Evolutionary conservation across 2,113 vertebrate genomes (phyloP).

Genomic region (Brachypteracias leptosomus): DNA sequence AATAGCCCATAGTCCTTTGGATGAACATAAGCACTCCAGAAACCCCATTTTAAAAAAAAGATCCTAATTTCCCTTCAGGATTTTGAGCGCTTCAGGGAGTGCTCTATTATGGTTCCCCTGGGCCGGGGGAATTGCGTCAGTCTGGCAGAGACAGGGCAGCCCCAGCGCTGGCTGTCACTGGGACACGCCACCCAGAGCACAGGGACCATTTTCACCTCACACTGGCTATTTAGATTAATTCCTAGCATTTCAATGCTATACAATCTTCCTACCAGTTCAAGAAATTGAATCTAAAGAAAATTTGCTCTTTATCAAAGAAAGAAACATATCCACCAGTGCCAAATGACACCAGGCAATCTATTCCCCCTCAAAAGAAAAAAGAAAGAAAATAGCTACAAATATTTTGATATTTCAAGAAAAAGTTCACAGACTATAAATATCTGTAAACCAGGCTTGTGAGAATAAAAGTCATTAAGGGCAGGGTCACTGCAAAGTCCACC

Average conservation of each 20-base stretch:
- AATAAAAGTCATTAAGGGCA: constrained; percentile 14
- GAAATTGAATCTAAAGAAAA: constrained; percentile 7
- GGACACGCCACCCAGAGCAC: background rate
- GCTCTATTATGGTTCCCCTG: background rate
- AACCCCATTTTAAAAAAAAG: background rate
- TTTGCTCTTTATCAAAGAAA: constrained; percentile 6
- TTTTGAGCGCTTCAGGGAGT: constrained; percentile 38
- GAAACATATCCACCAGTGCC: background rate
- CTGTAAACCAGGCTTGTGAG: background rate
- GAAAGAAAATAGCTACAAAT: constrained; percentile 20
- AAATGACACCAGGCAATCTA: constrained; percentile 7
- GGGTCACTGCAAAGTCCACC: background rate
- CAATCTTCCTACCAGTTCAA: background rate
- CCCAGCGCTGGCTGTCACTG: background rate
- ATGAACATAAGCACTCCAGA: constrained; percentile 36
- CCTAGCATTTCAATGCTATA: background rate
- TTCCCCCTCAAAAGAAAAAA: background rate
- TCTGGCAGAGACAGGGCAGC: background rate
- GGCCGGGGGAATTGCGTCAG: background rate
- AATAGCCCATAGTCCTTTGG: constrained; percentile 14
- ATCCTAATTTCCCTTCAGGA: constrained; percentile 33
- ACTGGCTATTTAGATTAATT: background rate
- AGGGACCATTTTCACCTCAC: background rate
- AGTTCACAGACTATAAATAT: constrained; percentile 4
- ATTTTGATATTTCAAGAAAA: constrained; percentile 46